Percentiles rank a stretch among this genome's conserved stretches.
These are phyloP conservation scores for Illadopsis cleaveri DNA, from an alignment of 2,113 vertebrate species.

Conservation along the genomic window DNA sequence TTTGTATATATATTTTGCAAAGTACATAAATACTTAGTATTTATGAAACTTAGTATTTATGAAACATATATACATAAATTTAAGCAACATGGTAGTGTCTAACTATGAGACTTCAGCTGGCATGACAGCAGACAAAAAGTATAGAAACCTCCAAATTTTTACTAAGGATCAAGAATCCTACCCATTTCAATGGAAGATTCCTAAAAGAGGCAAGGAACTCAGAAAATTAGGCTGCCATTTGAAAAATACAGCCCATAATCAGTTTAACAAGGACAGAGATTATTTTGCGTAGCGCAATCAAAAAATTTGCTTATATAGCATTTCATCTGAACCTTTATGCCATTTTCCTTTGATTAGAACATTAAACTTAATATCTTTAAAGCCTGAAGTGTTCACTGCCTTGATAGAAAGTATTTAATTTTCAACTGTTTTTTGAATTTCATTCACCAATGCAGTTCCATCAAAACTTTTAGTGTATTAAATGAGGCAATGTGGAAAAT, in stretches of 20 bases:
- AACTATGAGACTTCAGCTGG: background rate
- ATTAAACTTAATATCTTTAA: constrained; percentile 38
- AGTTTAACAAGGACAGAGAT: background rate
- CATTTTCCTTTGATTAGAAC: constrained; percentile 52
- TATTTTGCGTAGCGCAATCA: background rate
- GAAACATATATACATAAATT: background rate
- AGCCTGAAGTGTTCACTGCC: constrained; percentile 17
- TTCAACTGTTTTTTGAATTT: constrained; percentile 32
- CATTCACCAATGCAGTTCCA: constrained; percentile 1
- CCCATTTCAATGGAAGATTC: background rate
- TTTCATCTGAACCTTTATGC: constrained; percentile 6
- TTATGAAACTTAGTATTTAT: background rate
- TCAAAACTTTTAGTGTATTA: constrained; percentile 15
- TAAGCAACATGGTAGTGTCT: background rate
- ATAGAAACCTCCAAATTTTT: background rate
- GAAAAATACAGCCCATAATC: background rate
- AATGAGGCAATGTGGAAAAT: constrained; percentile 19
- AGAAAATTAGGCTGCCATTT: background rate
- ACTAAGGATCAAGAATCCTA: background rate
- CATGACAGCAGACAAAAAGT: background rate
- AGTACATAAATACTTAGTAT: background rate
- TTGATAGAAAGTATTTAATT: constrained; percentile 14
- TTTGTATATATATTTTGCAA: background rate
- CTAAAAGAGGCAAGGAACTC: background rate
- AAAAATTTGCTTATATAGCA: background rate